A percentile compares a stretch with the other conserved stretches of the same genome.
Conservation (phyloP, 2,797 vertebrate genomes). For the Morus bassanus region DNA sequence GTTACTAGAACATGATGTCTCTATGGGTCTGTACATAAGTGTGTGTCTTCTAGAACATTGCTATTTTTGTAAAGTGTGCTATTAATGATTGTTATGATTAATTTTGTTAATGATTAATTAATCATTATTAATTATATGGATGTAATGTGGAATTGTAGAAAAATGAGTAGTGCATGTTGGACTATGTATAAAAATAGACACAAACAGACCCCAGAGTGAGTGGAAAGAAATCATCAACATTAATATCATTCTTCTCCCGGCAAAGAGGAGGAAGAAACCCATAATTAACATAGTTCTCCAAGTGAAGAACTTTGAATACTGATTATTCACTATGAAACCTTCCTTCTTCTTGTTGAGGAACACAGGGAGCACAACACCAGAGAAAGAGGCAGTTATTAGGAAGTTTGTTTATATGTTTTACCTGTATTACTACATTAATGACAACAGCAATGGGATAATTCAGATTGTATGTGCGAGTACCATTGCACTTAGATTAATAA, state of each 20-base stretch:
- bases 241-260: background rate
- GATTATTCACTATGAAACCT: background rate
- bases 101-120: background rate
- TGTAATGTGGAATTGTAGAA: background rate
- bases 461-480: background rate
- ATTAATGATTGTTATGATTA: background rate
- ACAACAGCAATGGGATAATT: background rate
- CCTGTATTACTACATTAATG: background rate
- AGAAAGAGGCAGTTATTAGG: background rate
- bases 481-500: background rate
- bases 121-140: background rate
- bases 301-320: background rate
- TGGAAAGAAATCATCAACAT: background rate
- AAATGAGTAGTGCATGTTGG: background rate
- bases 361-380: background rate
- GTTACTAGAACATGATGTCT: accelerated
- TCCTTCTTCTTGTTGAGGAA: background rate
- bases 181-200: background rate
- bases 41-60: background rate
- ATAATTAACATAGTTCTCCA: background rate
- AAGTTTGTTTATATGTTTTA: background rate
- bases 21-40: background rate
- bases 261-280: background rate
- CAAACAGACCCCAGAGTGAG: background rate
- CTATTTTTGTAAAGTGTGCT: background rate